A percentile compares a stretch with the other conserved stretches of the same genome.
Conservation (phyloP, 2,113 vertebrate species). For the Heterotilapia buettikoferi region DNA sequence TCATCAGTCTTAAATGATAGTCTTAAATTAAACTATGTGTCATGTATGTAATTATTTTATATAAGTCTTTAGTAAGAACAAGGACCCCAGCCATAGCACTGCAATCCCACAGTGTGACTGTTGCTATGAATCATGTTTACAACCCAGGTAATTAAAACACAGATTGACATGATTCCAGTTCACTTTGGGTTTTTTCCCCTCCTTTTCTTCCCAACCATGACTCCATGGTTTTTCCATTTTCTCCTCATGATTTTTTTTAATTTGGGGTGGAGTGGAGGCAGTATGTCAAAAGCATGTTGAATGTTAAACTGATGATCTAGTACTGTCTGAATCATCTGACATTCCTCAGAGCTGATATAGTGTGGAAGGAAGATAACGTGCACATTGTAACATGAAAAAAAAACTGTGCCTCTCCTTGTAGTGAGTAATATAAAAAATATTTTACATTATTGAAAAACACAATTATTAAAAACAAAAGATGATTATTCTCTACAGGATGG, state of each 20-base stretch:
- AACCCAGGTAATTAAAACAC: neutral
- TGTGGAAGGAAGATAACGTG: neutral
- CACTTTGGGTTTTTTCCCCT: neutral
- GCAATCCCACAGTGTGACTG: neutral
- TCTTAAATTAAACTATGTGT: neutral
- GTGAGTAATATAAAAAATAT: neutral
- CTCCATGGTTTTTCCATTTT: neutral
- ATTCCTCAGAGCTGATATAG: neutral
- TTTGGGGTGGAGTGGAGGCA: neutral
- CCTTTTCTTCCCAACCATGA: neutral
- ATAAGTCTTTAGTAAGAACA: neutral
- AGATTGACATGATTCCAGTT: neutral
- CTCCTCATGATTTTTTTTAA: neutral
- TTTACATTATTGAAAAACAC: neutral
- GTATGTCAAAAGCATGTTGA: neutral
- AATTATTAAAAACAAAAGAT: neutral
- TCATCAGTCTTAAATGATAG: neutral
- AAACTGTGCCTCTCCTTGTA: neutral
- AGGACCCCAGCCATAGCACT: neutral
- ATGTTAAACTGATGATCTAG: neutral
- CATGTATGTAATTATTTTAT: neutral
- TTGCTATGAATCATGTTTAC: neutral
- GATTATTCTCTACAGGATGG: neutral
- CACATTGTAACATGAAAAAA: neutral
- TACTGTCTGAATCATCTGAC: neutral